phyloP scores from a whole-genome alignment of 2,888 invertebrate genomes.

The Cheiracanthium punctorium region DNA sequence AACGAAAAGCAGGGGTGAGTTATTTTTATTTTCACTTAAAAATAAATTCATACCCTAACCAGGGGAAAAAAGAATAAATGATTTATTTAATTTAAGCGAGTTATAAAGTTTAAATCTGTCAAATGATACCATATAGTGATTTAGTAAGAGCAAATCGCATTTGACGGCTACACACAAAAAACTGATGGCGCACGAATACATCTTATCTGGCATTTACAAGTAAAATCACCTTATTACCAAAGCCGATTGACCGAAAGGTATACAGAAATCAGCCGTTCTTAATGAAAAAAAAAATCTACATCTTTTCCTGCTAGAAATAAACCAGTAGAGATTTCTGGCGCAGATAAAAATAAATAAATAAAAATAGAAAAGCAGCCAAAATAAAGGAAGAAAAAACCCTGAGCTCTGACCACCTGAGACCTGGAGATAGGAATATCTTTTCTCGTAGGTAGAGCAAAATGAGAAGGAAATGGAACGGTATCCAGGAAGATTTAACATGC shows the following conservation, averaged over 20 bases:
- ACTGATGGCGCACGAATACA: too few relatives aligned
- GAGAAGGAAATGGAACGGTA: not conserved
- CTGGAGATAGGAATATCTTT: not conserved
- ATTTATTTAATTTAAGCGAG: too few relatives aligned
- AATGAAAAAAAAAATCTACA: slow-evolving; percentile 13
- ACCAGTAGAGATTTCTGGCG: slow-evolving; percentile 3
- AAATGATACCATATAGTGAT: too few relatives aligned
- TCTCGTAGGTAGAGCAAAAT: not conserved
- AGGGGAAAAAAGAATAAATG: too few relatives aligned
- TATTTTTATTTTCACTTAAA: too few relatives aligned
- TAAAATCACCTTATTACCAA: not conserved
- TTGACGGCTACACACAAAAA: too few relatives aligned
- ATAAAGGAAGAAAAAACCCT: not conserved
- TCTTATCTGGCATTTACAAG: not conserved
- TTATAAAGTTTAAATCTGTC: too few relatives aligned
- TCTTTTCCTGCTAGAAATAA: not conserved
- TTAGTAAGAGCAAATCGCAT: too few relatives aligned
- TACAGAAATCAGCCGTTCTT: not conserved
- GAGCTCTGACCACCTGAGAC: slow-evolving; percentile 1
- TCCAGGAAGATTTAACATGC: slow-evolving; percentile 1
- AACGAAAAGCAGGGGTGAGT: too few relatives aligned
- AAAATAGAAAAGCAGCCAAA: too few relatives aligned
- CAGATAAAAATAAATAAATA: not conserved
- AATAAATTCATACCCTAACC: too few relatives aligned
- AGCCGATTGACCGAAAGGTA: not conserved